Percentiles rank a stretch among this genome's conserved stretches.
These are phyloP conservation scores for Spizella passerina DNA, from an alignment of 2,797 vertebrate species.

Conservation along the genomic window DNA sequence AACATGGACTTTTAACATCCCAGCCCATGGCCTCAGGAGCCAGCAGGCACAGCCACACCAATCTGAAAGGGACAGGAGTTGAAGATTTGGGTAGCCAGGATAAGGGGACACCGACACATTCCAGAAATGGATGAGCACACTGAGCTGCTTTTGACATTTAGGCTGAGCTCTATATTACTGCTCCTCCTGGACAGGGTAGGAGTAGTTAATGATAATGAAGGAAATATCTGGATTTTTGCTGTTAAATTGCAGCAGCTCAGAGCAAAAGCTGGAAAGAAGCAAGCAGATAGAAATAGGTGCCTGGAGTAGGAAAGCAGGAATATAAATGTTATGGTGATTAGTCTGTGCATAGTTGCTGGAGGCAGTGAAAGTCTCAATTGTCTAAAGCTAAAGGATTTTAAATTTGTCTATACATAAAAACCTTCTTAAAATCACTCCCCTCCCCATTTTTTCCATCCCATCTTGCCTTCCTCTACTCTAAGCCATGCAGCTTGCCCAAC, in stretches of 20 bases:
- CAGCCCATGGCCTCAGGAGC: not conserved
- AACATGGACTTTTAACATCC: not conserved
- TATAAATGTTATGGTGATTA: not conserved
- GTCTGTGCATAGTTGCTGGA: not conserved
- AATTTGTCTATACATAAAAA: not conserved
- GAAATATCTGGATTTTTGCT: not conserved
- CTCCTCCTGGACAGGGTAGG: not conserved
- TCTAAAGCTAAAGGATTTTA: not conserved
- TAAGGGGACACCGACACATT: not conserved
- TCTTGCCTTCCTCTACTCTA: not conserved
- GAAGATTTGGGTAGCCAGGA: not conserved
- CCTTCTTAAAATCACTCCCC: not conserved
- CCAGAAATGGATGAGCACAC: not conserved
- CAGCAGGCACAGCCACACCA: not conserved
- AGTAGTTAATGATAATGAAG: not conserved
- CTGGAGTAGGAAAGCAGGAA: not conserved
- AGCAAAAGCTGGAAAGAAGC: not conserved
- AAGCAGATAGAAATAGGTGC: not conserved
- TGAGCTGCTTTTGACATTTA: not conserved
- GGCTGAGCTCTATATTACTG: not conserved
- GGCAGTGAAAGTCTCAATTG: not conserved
- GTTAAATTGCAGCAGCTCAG: not conserved
- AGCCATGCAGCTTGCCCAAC: not conserved
- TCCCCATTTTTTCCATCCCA: not conserved
- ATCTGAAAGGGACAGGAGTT: not conserved